Evolutionary conservation across 1,140 invertebrate genomes (phyloP), one percentile per base, ranked within the genome.

Genomic region (Drosophila miranda): DNA sequence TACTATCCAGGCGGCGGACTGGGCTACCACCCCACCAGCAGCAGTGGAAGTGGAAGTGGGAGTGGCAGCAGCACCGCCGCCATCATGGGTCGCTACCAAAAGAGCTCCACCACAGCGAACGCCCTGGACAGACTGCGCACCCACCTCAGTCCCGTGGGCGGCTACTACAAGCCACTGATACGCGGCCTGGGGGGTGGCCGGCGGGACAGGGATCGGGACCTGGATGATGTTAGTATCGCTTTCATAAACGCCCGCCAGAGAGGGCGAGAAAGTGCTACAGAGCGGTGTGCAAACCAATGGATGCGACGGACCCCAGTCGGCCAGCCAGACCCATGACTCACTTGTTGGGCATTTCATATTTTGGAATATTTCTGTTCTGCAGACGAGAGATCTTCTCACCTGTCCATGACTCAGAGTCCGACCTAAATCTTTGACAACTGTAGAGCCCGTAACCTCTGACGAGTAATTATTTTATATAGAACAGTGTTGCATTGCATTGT

Each of bases 101-200:
- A 90, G 72, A 90, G 89, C 60, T 80, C 81, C 14, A 90, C 90
- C 7, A 78, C 88, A 28, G 86, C 89, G 23, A 87, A 64, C 38
- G 88, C 90, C n/a, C 70, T 91, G 38, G 89, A 89, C 82, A 82
- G 90, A 51, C 54, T 91, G 62, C 88, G 89, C 13, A 83, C 82
- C 44, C 89, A 91, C 76, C 59, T 91, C n/a, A 91, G 90, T 52
- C 90, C 90, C 14, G 81, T 91, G 34, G 62, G 74, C 9, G 63
- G 79, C n/a, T 91, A 91, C 72, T 91, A 91, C 52, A 91, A 91
- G 63, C 90, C 90, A 2, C 28, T 90, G 7, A 84, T 91, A 53
- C 77, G 89, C 3, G 86, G 83, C 28, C 54, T 91, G 48, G 84
- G 76, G 41, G 67, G 67, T 16, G 75, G 73, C 49, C 71, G 78